A percentile compares a stretch with the other conserved stretches of the same genome.
Evolutionary conservation across 2,888 invertebrate species (phyloP).

Genomic region (Spodoptera exigua): DNA sequence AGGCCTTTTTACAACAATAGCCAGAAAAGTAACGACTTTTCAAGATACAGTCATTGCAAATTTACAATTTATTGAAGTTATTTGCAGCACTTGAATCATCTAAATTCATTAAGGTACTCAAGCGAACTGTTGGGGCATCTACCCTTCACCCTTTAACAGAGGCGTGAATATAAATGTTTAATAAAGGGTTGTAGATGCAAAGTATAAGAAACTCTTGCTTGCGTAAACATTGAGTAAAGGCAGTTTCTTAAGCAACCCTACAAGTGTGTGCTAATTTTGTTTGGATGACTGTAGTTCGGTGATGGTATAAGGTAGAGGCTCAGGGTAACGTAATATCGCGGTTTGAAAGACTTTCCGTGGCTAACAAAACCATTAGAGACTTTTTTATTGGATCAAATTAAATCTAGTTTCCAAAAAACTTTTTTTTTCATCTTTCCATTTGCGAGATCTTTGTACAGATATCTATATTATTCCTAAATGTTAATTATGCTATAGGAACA

Average conservation of each 20-base stretch:
- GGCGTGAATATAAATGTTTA: conserved; percentile 63
- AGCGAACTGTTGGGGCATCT: conserved; percentile 35
- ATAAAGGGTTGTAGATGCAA: conserved; percentile 62
- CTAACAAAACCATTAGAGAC: too few relatives aligned
- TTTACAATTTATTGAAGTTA: conserved; percentile 31
- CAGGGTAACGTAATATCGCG: background rate
- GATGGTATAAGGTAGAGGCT: conserved; percentile 47
- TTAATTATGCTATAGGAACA: too few relatives aligned
- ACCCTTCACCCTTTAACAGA: conserved; percentile 53
- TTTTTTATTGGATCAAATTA: too few relatives aligned
- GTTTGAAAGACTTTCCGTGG: too few relatives aligned
- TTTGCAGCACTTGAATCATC: conserved; percentile 41
- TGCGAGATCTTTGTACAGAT: too few relatives aligned
- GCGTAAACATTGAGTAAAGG: conserved; percentile 55
- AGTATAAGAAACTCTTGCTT: conserved; percentile 59
- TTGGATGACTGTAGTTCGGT: conserved; percentile 64
- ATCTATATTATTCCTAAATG: too few relatives aligned
- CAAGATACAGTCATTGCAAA: conserved; percentile 9
- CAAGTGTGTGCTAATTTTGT: conserved; percentile 72
- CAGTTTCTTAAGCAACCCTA: conserved; percentile 56
- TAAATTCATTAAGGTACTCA: conserved; percentile 55
- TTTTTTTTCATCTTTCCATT: too few relatives aligned
- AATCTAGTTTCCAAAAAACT: too few relatives aligned
- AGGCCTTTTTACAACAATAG: too few relatives aligned
- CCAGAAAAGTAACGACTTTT: background rate